Percentiles rank a stretch among this genome's conserved stretches.
Evolutionary conservation across 2,113 vertebrate genomes (phyloP).

Genomic region (Holacanthus passer): DNA sequence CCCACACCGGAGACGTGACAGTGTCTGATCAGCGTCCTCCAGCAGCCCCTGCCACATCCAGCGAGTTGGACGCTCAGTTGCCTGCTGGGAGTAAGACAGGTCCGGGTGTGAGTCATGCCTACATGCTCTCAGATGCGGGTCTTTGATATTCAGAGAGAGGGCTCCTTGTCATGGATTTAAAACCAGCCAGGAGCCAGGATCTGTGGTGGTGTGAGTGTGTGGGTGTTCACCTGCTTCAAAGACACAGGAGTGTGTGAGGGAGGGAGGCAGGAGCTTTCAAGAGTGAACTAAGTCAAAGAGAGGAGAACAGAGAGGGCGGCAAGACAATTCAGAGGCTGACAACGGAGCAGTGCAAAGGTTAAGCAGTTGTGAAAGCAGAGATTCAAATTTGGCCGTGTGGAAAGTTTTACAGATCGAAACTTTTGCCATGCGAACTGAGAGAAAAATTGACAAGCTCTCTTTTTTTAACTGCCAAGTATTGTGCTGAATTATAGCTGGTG

Average conservation of each 20-base stretch:
- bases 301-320: slow-evolving; percentile 49
- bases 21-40: slow-evolving; percentile 61
- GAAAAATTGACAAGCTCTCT: slow-evolving; percentile 28
- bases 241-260: slow-evolving; percentile 46
- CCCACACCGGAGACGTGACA: slow-evolving; percentile 45
- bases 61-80: slow-evolving; percentile 50
- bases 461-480: slow-evolving; percentile 9
- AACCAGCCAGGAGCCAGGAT: slow-evolving; percentile 66
- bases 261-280: slow-evolving; percentile 60
- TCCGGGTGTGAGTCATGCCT: slow-evolving; percentile 74
- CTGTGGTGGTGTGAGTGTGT: slow-evolving; percentile 64
- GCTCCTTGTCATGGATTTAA: slow-evolving; percentile 75
- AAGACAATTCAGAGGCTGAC: slow-evolving; percentile 46
- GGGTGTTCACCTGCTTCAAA: slow-evolving; percentile 80
- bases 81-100: slow-evolving; percentile 65
- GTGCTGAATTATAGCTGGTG: slow-evolving; percentile 23
- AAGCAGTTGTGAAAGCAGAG: slow-evolving; percentile 13
- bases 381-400: slow-evolving; percentile 38
- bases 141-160: slow-evolving; percentile 79
- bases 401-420: slow-evolving; percentile 25
- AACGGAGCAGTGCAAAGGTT: slow-evolving; percentile 38
- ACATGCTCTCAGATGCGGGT: slow-evolving; percentile 67
- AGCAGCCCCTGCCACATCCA: slow-evolving; percentile 53
- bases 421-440: background rate
- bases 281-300: slow-evolving; percentile 56